Conservation (phyloP, 2,113 vertebrate genomes). For the Brachyistius frenatus region DNA sequence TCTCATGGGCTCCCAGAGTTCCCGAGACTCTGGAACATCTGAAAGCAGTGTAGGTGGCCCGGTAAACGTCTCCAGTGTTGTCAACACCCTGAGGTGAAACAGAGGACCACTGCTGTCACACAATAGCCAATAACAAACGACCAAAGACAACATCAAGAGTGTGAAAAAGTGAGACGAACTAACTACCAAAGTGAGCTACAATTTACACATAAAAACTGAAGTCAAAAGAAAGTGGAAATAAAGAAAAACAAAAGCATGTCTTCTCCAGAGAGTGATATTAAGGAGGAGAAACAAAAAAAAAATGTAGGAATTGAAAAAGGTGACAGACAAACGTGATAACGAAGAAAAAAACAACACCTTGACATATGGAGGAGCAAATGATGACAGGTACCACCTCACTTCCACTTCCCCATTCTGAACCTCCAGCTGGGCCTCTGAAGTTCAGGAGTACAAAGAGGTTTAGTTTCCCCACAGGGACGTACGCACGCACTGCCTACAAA, state of each 20-base stretch:
- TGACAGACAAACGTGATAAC: slow-evolving; percentile 15
- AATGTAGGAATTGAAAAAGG: background rate
- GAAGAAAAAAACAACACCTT: slow-evolving; percentile 83
- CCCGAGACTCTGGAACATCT: slow-evolving; percentile 90
- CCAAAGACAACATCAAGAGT: background rate
- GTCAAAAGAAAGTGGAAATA: background rate
- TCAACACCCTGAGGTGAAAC: slow-evolving; percentile 87
- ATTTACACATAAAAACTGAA: background rate
- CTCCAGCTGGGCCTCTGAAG: slow-evolving; percentile 86
- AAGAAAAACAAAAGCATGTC: background rate
- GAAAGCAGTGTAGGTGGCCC: slow-evolving; percentile 92
- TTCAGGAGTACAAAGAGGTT: slow-evolving; percentile 27
- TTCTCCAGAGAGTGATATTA: background rate
- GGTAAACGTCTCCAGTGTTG: slow-evolving; percentile 87
- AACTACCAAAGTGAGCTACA: no score
- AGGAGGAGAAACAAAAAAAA: background rate
- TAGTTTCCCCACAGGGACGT: slow-evolving; percentile 16
- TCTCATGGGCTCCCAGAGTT: slow-evolving; percentile 82
- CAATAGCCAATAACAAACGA: background rate
- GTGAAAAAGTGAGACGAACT: no score
- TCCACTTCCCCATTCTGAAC: slow-evolving; percentile 89
- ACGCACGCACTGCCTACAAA: background rate
- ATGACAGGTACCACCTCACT: slow-evolving; percentile 92
- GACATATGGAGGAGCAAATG: slow-evolving; percentile 93
- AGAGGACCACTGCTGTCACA: slow-evolving; percentile 4